Evolutionary conservation across 2,113 vertebrate genomes (phyloP), one percentile per base, ranked within the genome.

Genomic region (Calonectris borealis): DNA sequence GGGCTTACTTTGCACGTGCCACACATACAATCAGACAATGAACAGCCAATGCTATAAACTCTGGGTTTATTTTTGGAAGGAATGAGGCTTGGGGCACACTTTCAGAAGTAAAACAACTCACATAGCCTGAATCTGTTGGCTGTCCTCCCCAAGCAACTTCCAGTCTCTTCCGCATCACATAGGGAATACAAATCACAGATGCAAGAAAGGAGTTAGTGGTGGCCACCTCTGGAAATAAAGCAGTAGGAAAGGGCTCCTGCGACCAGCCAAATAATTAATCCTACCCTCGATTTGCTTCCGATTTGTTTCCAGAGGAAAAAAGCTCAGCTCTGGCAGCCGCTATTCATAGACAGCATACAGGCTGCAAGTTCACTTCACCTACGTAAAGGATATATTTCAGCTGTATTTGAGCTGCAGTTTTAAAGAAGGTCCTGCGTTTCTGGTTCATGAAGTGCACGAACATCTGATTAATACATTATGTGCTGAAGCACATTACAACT

Each of bases 401-500:
- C 3, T 3, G 65, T 40, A 32, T 31, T 8, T 21, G 49, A 85
- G 66, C 40, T 80, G 70, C 70, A 88, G 58, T 51, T 84, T 93
- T 60, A 54, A 70, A 83, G 52, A 16, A 78, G 54, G 46, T 73
- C 58, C 46, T 95, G 49, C 81, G 49, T 80, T 94, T 90, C 52
- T 66, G 44, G 38, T 29, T 87, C 84, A 86, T 42, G 40, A 94
- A 79, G 84, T 77, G 42, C 87, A 80, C 10, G 40, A 87, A 87
- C 70, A 73, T 73, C 75, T 55, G 66, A 94, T 88, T 94, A 93
- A 78, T 66, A 65, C 49, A 52, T 25, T 44, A 60, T 17, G 58
- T 90, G 87, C 84, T 83, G 55, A 88, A 94, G 93, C 51, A 88
- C 58, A 87, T 83, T 65, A 61, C 32, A 90, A 69, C 66, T 83